Base-by-base conservation (phyloP, 1,140 invertebrate genomes). In the Hyphantria cunea region DNA sequence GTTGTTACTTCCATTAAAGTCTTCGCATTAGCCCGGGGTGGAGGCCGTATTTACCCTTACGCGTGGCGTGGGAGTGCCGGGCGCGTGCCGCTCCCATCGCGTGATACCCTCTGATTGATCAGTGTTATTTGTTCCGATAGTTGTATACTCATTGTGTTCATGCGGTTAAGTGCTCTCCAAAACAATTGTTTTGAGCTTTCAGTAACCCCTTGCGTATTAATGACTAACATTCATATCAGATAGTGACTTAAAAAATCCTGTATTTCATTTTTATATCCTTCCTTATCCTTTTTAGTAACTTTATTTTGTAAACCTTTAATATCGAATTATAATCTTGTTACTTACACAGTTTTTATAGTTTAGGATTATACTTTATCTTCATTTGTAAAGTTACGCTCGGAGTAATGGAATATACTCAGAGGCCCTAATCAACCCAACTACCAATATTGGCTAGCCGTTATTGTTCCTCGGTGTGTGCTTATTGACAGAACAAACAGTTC, bases 81-180 rank as follows among this genome's bases (percentile, higher is more conserved):
- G 74, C 86, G 84, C 83, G 84, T 84, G 84, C 79, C 86, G 78
- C 79, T 89, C 86, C 84, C 84, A 86, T 84, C 83, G 80, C 80
- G 73, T 78, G 78, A 80, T 77, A 71, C 76, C 82, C 78, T 76
- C 17, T 66, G 80, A 80, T 82, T 76, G 77, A 82, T 81, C 78
- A 68, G 60, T 39, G 56, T 54, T 66, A 72, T 42, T 66, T 70
- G 49, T 64, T 64, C 55, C 70, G 63, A 71, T 80, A 76, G 76
- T 76, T 77, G 65, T 65, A 64, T 47, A 75, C 67, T 64, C 72
- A 78, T 74, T 80, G 78, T 70, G 58, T 72, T 72, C 75, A 77
- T 72, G 72, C 54, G 73, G 67, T 68, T 71, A 73, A 64, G 42
- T 66, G 68, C 51, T 51, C 50, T 42, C 51, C 48, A 54, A 66